Evolutionary conservation across 2,113 vertebrate species (phyloP).

Genomic region (Halichoerus grypus): DNA sequence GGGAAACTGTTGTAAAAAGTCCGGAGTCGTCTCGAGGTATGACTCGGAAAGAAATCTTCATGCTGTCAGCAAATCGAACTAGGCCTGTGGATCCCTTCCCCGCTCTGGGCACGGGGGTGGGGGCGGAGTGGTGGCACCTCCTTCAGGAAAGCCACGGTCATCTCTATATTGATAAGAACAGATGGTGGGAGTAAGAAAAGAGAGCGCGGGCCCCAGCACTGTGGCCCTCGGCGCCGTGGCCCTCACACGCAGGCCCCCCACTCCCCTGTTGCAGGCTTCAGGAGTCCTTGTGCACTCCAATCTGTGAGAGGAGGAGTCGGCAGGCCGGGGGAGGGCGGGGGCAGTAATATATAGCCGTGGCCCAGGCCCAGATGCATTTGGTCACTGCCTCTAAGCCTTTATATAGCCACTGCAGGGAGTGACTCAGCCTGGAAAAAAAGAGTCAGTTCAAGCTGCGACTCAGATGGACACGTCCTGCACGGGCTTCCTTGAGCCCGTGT

Average conservation of each 20-base stretch:
- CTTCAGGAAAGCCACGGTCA: not conserved
- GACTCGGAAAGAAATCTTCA: not conserved
- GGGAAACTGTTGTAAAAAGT: not conserved
- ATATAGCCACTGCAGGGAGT: constrained; percentile 70
- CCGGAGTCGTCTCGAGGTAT: not conserved
- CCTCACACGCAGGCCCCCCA: not conserved
- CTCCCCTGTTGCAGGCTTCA: not conserved
- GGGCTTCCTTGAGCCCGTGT: not conserved
- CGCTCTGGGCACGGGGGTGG: not conserved
- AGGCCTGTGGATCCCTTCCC: not conserved
- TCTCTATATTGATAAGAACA: not conserved
- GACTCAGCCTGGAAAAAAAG: constrained; percentile 82
- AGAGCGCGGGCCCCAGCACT: rapidly evolving
- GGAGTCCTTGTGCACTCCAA: not conserved
- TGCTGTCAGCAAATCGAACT: rapidly evolving
- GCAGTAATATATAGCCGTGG: constrained; percentile 59
- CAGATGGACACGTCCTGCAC: constrained; percentile 8
- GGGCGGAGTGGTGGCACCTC: not conserved
- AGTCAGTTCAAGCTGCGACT: constrained; percentile 69
- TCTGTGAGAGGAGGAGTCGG: not conserved
- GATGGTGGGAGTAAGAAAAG: not conserved
- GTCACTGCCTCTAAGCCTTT: constrained; percentile 73
- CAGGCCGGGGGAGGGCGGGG: not conserved
- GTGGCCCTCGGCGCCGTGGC: not conserved
- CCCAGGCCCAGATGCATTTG: constrained; percentile 54